A percentile compares a stretch with the other conserved stretches of the same genome.
phyloP scores from a whole-genome alignment of 2,888 invertebrate species.

The Lordiphosa fenestrarum region DNA sequence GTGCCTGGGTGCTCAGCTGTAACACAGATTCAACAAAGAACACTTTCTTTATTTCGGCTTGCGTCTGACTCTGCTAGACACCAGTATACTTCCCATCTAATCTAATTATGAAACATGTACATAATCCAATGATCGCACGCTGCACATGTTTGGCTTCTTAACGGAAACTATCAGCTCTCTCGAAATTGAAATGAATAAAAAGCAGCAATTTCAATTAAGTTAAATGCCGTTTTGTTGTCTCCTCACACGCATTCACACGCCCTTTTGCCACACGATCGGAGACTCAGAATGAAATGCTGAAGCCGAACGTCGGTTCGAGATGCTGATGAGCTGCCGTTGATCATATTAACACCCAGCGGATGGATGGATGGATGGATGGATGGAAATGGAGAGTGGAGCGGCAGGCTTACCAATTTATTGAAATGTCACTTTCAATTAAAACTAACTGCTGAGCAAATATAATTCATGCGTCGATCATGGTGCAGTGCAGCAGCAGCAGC shows the following conservation, averaged over 20 bases:
- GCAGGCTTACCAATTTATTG: constrained; percentile 67
- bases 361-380: constrained; percentile 36
- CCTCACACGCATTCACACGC: constrained; percentile 64
- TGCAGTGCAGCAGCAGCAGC: background rate
- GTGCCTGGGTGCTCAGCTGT: too few relatives aligned
- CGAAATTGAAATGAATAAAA: constrained; percentile 35
- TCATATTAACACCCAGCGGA: constrained; percentile 62
- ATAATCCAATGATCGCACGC: constrained; percentile 27
- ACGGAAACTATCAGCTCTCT: constrained; percentile 38
- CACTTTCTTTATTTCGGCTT: too few relatives aligned
- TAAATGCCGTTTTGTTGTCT: constrained; percentile 48
- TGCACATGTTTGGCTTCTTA: constrained; percentile 26
- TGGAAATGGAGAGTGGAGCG: constrained; percentile 13
- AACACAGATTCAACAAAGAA: too few relatives aligned
- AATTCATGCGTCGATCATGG: constrained; percentile 61
- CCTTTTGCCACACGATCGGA: constrained; percentile 70
- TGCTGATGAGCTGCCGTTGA: constrained; percentile 73
- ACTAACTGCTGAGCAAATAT: constrained; percentile 70
- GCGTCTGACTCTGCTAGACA: too few relatives aligned
- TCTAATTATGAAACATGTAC: background rate
- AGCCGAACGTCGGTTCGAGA: constrained; percentile 36
- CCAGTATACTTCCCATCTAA: background rate
- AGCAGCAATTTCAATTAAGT: constrained; percentile 60
- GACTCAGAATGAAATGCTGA: constrained; percentile 38
- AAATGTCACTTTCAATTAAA: constrained; percentile 76